Percentiles rank a stretch among this genome's conserved stretches.
Conservation (phyloP, 2,888 invertebrate genomes). For the Amphipoea oculea region DNA sequence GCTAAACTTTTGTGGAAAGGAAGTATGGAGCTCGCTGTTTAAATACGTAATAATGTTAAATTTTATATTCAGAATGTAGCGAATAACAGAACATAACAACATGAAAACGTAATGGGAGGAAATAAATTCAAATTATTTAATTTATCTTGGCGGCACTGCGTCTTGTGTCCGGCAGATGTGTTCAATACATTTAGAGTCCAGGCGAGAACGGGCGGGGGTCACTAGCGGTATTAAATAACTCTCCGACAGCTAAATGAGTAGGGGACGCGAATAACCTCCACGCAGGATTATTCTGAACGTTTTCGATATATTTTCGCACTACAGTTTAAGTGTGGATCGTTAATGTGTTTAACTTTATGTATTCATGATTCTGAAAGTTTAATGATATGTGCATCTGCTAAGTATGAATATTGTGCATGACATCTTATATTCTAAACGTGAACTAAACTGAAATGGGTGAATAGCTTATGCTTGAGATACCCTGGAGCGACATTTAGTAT, state of each 20-base stretch:
- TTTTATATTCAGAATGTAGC: conserved; percentile 3
- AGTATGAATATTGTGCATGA: neutral
- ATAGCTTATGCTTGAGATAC: neutral
- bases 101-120: conserved; percentile 58
- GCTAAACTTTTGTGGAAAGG: neutral
- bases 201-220: conserved; percentile 83
- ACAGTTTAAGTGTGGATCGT: conserved; percentile 29
- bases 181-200: conserved; percentile 85
- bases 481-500: neutral
- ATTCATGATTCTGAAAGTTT: conserved; percentile 8
- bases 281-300: conserved; percentile 72
- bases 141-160: conserved; percentile 79
- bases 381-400: conserved; percentile 15
- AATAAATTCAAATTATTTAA: conserved; percentile 80
- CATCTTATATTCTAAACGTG: neutral
- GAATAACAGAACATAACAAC: conserved; percentile 35
- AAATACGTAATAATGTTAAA: neutral
- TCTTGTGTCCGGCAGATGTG: conserved; percentile 86
- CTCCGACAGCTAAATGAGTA: conserved; percentile 89
- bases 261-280: conserved; percentile 82
- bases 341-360: conserved; percentile 10
- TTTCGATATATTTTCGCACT: conserved; percentile 49
- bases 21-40: neutral
- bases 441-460: neutral
- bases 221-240: conserved; percentile 89